phyloP scores from a whole-genome alignment of 1,140 invertebrate genomes.

The Gryllus bimaculatus region DNA sequence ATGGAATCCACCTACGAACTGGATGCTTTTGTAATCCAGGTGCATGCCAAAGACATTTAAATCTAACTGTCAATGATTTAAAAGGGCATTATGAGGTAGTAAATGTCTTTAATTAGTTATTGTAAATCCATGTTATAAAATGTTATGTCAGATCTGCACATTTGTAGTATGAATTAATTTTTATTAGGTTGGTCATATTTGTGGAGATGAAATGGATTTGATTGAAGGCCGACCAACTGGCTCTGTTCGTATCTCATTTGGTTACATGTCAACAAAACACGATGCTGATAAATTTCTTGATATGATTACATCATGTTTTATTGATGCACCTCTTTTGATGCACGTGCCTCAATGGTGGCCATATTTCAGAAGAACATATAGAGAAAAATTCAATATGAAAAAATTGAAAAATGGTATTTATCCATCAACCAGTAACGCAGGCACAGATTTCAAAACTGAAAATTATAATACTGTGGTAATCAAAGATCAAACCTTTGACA shows the following conservation, averaged over 20 bases:
- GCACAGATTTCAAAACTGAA: not conserved
- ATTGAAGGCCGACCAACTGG: constrained; percentile 86
- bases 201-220: constrained; percentile 82
- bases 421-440: not conserved
- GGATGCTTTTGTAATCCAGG: constrained; percentile 97
- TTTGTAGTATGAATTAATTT: not conserved
- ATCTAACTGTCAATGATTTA: constrained; percentile 56
- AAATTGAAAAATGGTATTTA: not conserved
- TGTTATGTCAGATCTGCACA: not conserved
- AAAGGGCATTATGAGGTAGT: constrained; percentile 64
- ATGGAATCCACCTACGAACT: constrained; percentile 78
- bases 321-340: constrained; percentile 33
- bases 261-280: constrained; percentile 71
- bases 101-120: not conserved
- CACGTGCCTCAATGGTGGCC: constrained; percentile 31
- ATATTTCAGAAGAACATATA: constrained; percentile 14
- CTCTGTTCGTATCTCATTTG: constrained; percentile 84
- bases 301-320: constrained; percentile 64
- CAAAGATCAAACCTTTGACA: not conserved
- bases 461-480: not conserved
- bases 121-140: too few relatives aligned
- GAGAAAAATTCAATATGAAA: not conserved
- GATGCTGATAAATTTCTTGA: constrained; percentile 63
- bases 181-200: constrained; percentile 74
- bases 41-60: constrained; percentile 77